A percentile compares a stretch with the other conserved stretches of the same genome.
Evolutionary conservation across 2,797 vertebrate species (phyloP).

Genomic region (Falco columbarius): DNA sequence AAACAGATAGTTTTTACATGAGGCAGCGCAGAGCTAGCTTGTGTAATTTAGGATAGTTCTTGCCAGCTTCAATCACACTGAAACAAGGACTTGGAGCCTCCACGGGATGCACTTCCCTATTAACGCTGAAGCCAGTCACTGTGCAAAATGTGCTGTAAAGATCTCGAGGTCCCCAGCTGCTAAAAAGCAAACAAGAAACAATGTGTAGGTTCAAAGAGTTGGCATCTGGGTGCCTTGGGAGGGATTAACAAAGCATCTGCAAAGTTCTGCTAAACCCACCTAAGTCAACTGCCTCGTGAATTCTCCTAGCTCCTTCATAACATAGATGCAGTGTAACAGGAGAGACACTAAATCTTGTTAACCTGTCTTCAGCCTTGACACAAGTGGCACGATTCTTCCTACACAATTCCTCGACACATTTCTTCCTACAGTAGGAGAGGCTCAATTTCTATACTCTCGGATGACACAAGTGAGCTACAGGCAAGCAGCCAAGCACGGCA

Average conservation of each 20-base stretch:
- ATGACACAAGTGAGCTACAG: slow-evolving; percentile 32
- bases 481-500: not conserved
- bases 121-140: not conserved
- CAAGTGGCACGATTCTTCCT: not conserved
- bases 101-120: not conserved
- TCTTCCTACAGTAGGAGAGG: slow-evolving; percentile 5
- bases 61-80: not conserved
- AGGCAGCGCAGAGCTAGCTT: not conserved
- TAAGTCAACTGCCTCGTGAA: not conserved
- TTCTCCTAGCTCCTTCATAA: not conserved
- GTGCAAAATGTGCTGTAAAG: not conserved
- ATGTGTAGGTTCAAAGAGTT: not conserved
- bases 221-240: not conserved
- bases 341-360: not conserved
- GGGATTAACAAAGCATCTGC: not conserved
- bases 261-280: not conserved
- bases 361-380: not conserved
- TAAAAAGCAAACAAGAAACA: not conserved
- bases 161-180: not conserved
- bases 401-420: not conserved
- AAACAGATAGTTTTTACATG: not conserved
- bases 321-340: not conserved
- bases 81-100: not conserved
- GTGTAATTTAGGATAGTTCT: not conserved
- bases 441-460: not conserved